Evolutionary conservation across 2,113 vertebrate species (phyloP).

Genomic region (Chamaea fasciata): DNA sequence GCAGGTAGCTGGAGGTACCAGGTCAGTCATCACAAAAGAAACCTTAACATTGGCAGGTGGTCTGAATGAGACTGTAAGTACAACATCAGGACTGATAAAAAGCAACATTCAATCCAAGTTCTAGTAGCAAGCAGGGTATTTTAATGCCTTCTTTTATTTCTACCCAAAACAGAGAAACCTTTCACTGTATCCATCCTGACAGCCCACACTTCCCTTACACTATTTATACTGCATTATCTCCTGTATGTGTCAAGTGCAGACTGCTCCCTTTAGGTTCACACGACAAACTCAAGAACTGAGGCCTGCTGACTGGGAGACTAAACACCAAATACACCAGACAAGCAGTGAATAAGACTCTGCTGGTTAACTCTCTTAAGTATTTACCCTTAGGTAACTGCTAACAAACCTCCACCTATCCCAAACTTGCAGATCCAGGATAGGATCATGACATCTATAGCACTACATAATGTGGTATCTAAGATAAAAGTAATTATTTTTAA

Average conservation of each 20-base stretch:
- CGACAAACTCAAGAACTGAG: neutral
- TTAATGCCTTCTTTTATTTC: neutral
- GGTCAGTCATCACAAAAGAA: neutral
- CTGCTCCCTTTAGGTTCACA: neutral
- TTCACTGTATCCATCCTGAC: neutral
- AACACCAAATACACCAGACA: neutral
- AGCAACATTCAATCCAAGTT: neutral
- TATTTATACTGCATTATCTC: neutral
- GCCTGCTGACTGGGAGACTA: neutral
- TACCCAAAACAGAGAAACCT: neutral
- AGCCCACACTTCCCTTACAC: neutral
- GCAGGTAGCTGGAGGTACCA: neutral
- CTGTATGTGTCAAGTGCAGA: neutral
- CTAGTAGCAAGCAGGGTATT: neutral
- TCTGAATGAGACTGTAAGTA: neutral
- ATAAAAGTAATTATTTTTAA: neutral
- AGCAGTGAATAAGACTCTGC: neutral
- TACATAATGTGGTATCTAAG: neutral
- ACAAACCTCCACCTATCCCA: neutral
- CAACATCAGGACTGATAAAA: neutral
- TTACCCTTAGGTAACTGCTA: neutral
- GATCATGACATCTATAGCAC: neutral
- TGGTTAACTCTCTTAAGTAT: neutral
- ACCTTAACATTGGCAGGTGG: neutral
- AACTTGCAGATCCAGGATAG: neutral